Evolutionary conservation across 1,140 invertebrate genomes (phyloP), one percentile per base, ranked within the genome.

Genomic region (Grapholita molesta): DNA sequence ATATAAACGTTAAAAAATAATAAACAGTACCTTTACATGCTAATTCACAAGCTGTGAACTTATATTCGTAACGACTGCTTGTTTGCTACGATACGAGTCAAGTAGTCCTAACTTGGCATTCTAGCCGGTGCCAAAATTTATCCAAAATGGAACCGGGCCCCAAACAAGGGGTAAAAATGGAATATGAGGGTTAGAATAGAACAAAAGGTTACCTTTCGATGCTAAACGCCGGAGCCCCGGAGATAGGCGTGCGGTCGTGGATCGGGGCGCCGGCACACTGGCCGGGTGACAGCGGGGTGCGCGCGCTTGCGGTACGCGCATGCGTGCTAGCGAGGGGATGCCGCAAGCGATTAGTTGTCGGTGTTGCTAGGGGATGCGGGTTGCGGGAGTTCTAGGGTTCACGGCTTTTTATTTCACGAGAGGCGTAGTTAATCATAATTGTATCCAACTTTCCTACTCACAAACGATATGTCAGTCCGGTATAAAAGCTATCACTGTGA

Each of bases 191-290:
- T 72, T 78, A 68, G 85, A 88, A 42, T 7, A 48, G 42, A 48
- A 48, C 42, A 48, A 48, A 48, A 48, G 42, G 42, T 48, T 48
- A 48, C 42, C 42, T 48, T 48, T 48, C 42, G 88, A 86, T 88
- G 79, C 85, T 80, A 85, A 85, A 85, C 86, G 85, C 86, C 68
- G 83, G 76, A 83, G 88, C 85, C 42, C 87, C 86, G 85, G 86
- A 80, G 86, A 88, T 84, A 75, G 80, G 79, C 82, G 83, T 82
- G 85, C 83, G 86, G 77, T 86, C 74, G 76, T 80, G 76, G 82
- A 77, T 84, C 86, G 84, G 80, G 84, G 76, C 84, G 83, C 84
- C 88, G 88, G 84, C 82, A 85, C 84, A 89, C 86, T 89, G 86
- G 79, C 74, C 75, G 12, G 70, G 64, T 82, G 78, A 82, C 80